Evolutionary conservation across 1,140 invertebrate genomes (phyloP).

Genomic region (Heliothis virescens): DNA sequence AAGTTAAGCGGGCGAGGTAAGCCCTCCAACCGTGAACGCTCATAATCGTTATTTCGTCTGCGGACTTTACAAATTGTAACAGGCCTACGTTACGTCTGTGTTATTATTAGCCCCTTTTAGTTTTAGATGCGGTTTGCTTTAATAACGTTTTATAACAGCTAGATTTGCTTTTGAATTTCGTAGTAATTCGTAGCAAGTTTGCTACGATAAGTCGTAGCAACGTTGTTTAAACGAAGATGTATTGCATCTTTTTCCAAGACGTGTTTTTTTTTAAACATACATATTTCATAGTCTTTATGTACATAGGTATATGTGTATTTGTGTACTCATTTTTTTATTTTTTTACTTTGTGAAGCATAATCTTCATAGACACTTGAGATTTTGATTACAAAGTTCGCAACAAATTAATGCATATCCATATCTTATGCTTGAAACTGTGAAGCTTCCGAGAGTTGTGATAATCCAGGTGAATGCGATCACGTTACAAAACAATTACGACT

Average conservation of each 20-base stretch:
- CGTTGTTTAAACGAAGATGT: not conserved
- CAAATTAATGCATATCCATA: not conserved
- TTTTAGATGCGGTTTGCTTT: slow-evolving; percentile 30
- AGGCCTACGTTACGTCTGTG: slow-evolving; percentile 51
- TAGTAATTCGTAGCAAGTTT: slow-evolving; percentile 20
- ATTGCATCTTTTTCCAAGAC: not conserved
- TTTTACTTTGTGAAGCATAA: no score
- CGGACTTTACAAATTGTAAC: slow-evolving; percentile 80
- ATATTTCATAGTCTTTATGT: no score
- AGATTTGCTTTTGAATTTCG: slow-evolving; percentile 13
- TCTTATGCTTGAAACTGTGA: not conserved
- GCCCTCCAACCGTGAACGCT: slow-evolving; percentile 66
- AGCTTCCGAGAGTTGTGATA: slow-evolving; percentile 6
- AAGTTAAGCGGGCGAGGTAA: slow-evolving; percentile 80
- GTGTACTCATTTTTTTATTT: no score
- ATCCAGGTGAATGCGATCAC: slow-evolving; percentile 32
- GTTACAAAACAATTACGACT: slow-evolving; percentile 41
- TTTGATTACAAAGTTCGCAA: not conserved
- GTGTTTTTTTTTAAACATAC: no score
- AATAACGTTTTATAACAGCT: slow-evolving; percentile 16
- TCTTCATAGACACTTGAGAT: no score
- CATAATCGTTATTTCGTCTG: slow-evolving; percentile 85
- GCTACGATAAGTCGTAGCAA: slow-evolving; percentile 18
- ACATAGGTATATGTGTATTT: no score
- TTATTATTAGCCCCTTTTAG: slow-evolving; percentile 54